phyloP scores from a whole-genome alignment of 2,888 invertebrate genomes.

The Capitulum mitella region DNA sequence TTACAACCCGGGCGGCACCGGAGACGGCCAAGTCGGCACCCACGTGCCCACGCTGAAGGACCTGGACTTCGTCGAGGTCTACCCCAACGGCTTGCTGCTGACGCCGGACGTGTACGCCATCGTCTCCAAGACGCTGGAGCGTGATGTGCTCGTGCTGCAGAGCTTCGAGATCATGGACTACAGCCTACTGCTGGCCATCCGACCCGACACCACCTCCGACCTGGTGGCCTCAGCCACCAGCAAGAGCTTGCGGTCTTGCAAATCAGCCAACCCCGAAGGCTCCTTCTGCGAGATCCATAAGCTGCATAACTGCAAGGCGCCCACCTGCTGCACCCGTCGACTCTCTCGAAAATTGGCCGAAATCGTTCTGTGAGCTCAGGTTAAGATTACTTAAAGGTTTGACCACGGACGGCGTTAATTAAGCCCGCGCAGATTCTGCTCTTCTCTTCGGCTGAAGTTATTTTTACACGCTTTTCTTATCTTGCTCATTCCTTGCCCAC shows the following conservation, averaged over 20 bases:
- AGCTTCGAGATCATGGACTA: conserved; percentile 54
- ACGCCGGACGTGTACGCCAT: conserved; percentile 44
- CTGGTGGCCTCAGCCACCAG: conserved; percentile 21
- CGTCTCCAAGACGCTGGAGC: conserved; percentile 43
- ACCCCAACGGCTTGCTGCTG: conserved; percentile 40
- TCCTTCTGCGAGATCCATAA: conserved; percentile 6
- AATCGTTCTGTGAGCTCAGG: background rate
- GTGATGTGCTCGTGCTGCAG: conserved; percentile 48
- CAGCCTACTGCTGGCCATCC: conserved; percentile 49
- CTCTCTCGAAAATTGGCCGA: background rate
- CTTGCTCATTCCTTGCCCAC: too few relatives aligned
- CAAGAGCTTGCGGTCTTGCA: background rate
- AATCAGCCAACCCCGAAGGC: background rate
- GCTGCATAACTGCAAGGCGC: background rate
- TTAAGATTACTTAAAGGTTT: too few relatives aligned
- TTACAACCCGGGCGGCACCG: background rate
- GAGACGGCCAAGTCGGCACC: conserved; percentile 37
- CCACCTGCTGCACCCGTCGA: background rate
- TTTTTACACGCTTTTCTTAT: too few relatives aligned
- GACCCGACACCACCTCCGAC: background rate
- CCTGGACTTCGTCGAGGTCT: conserved; percentile 43
- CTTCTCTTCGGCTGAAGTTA: too few relatives aligned
- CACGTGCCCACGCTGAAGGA: conserved; percentile 45
- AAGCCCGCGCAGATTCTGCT: too few relatives aligned
- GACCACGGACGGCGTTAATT: too few relatives aligned